Evolutionary conservation across 2,113 vertebrate species (phyloP).

Genomic region (Epinephelus fuscoguttatus): DNA sequence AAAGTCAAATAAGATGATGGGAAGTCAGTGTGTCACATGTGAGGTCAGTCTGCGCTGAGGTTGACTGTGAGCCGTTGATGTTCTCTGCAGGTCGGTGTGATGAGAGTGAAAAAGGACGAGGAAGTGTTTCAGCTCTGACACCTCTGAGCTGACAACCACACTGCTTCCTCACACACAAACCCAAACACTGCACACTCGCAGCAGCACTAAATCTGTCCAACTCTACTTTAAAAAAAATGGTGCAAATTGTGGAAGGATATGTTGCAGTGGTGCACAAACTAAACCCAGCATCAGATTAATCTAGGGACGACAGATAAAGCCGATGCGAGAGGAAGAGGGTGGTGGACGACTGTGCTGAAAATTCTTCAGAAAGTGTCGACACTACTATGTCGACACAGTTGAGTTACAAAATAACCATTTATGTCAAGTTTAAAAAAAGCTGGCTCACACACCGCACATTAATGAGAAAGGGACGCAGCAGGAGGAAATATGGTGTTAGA

Average conservation of each 20-base stretch:
- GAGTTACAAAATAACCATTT: constrained; percentile 55
- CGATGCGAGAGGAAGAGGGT: constrained; percentile 21
- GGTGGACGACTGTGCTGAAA: constrained; percentile 40
- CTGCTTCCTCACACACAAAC: constrained; percentile 70
- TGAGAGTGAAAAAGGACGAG: constrained; percentile 53
- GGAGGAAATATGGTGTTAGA: not conserved
- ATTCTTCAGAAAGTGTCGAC: constrained; percentile 70
- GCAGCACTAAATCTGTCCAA: not conserved
- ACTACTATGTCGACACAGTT: constrained; percentile 52
- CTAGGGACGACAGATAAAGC: not conserved
- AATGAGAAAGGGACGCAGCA: not conserved
- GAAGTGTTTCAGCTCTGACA: constrained; percentile 67
- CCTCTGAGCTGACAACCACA: constrained; percentile 61
- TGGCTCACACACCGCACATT: not conserved
- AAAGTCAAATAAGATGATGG: not conserved
- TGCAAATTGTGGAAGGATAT: not conserved
- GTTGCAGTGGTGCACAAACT: not conserved
- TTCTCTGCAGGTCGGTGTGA: constrained; percentile 3
- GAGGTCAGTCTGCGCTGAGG: constrained; percentile 12
- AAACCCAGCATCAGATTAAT: not conserved
- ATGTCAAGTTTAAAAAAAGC: constrained; percentile 39
- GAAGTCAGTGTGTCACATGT: constrained; percentile 17
- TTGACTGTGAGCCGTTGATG: constrained; percentile 6
- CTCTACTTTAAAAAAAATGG: not conserved
- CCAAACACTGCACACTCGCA: constrained; percentile 18